Evolutionary conservation across 2,113 vertebrate species (phyloP).

Genomic region (Chlorodrepanis virens): DNA sequence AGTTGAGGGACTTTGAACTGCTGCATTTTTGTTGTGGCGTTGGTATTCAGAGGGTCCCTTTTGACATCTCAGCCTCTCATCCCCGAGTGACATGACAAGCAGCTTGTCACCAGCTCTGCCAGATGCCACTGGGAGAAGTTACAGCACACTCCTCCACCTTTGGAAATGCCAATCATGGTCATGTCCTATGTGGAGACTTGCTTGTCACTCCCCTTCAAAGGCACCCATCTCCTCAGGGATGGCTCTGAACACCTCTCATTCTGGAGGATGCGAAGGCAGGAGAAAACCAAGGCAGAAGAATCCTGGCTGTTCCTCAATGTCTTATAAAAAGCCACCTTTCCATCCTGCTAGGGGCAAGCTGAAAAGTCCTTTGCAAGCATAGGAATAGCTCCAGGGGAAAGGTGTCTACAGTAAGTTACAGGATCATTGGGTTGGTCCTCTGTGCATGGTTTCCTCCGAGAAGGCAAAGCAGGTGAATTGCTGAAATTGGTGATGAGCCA

Average conservation of each 20-base stretch:
- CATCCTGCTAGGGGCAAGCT: accelerated
- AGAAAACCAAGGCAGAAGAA: background rate
- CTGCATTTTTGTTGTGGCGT: background rate
- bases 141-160: background rate
- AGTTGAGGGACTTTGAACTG: conserved; percentile 52
- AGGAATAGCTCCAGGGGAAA: background rate
- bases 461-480: background rate
- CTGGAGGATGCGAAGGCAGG: background rate
- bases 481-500: background rate
- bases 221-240: background rate
- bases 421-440: background rate
- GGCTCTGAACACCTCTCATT: background rate
- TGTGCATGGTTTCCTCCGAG: background rate
- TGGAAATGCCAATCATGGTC: conserved; percentile 30
- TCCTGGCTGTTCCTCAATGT: background rate
- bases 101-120: conserved; percentile 26
- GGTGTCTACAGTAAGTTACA: background rate
- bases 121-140: background rate
- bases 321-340: background rate
- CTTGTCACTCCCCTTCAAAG: conserved; percentile 35
- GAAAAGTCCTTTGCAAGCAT: background rate
- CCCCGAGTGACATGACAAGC: background rate
- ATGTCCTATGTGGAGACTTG: accelerated
- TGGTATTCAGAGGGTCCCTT: conserved; percentile 35
- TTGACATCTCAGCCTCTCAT: conserved; percentile 34